phyloP scores from a whole-genome alignment of 2,888 invertebrate species.

The Tortricodes alternella region DNA sequence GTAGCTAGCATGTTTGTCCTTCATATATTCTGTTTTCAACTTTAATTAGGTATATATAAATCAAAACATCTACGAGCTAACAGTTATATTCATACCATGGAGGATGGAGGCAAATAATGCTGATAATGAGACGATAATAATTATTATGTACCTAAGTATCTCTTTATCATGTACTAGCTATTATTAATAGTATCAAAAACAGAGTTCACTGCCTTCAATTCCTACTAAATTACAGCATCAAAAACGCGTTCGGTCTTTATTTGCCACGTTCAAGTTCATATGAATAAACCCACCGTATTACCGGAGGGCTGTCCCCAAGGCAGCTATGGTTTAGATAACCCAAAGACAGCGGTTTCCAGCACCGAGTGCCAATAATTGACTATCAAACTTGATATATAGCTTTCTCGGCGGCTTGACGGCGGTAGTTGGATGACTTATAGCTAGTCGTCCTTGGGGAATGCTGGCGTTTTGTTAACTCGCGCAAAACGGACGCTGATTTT shows the following conservation, averaged over 20 bases:
- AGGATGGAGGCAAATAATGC: too few relatives aligned
- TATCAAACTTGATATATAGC: constrained; percentile 79
- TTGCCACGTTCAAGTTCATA: constrained; percentile 34
- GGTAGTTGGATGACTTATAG: constrained; percentile 75
- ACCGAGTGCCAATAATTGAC: constrained; percentile 79
- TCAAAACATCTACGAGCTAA: too few relatives aligned
- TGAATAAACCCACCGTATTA: constrained; percentile 60
- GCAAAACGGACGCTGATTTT: constrained; percentile 49
- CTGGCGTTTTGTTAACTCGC: constrained; percentile 57
- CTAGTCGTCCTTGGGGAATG: constrained; percentile 57
- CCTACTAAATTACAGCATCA: neutral
- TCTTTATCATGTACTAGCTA: too few relatives aligned
- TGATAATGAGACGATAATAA: too few relatives aligned
- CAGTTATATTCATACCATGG: too few relatives aligned
- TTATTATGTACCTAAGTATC: too few relatives aligned
- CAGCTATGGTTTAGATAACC: constrained; percentile 60
- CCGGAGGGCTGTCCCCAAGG: constrained; percentile 51
- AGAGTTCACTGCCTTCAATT: neutral
- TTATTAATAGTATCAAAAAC: too few relatives aligned
- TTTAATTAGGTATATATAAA: too few relatives aligned
- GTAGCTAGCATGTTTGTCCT: too few relatives aligned
- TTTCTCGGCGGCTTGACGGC: constrained; percentile 67
- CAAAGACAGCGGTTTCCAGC: constrained; percentile 65
- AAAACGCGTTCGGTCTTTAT: neutral
- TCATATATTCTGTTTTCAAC: too few relatives aligned